These are phyloP conservation scores for Aphaenogaster floridana DNA, from an alignment of 1,140 invertebrate species.

Conservation along the genomic window DNA sequence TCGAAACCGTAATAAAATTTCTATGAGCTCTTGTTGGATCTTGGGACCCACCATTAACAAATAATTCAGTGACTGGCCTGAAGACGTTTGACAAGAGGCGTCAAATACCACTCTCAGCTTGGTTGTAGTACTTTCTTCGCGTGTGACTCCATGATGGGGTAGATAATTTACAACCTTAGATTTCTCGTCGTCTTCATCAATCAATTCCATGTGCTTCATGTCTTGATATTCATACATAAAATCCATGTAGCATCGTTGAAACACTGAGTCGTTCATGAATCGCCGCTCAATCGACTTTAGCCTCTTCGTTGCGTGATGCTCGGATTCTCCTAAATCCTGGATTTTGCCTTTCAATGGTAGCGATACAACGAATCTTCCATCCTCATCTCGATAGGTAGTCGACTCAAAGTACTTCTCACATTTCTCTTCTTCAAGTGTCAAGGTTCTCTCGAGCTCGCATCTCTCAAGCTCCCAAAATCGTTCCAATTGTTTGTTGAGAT, in stretches of 20 bases:
- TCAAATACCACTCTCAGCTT: constrained; percentile 81
- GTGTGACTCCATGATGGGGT: constrained; percentile 3
- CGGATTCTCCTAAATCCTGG: not conserved
- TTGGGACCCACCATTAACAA: not conserved
- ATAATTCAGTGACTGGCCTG: not conserved
- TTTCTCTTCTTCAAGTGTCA: not conserved
- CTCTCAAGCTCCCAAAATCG: constrained; percentile 25
- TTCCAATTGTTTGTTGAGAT: not conserved
- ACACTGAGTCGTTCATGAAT: constrained; percentile 45
- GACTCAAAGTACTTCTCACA: constrained; percentile 3
- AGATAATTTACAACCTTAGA: constrained; percentile 11
- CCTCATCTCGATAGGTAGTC: not conserved
- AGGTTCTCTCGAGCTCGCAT: not conserved
- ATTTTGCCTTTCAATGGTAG: not conserved
- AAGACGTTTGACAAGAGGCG: not conserved
- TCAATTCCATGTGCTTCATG: constrained; percentile 67
- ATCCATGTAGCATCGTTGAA: constrained; percentile 54
- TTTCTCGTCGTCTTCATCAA: constrained; percentile 54
- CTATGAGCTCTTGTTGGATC: not conserved
- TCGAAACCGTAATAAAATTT: not conserved
- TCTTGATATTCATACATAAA: constrained; percentile 72
- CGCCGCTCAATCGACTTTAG: constrained; percentile 52
- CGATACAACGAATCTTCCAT: constrained; percentile 7
- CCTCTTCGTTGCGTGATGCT: not conserved
- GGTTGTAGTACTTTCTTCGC: constrained; percentile 54